phyloP scores from a whole-genome alignment of 2,888 invertebrate species.

The Diaperis boleti region DNA sequence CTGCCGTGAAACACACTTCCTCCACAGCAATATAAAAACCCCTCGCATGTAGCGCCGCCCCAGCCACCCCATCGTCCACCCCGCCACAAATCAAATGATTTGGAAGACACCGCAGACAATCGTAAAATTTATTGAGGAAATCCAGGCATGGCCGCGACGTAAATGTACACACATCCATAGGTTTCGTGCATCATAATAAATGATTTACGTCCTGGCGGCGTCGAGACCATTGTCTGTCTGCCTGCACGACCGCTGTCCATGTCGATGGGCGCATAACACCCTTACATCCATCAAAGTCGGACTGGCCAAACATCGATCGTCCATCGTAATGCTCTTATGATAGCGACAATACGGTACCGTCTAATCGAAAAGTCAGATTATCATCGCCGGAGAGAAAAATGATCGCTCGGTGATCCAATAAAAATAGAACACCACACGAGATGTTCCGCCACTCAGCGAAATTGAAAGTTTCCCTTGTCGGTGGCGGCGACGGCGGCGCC shows the following conservation, averaged over 20 bases:
- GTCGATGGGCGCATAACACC: constrained; percentile 46
- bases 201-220: constrained; percentile 39
- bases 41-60: neutral
- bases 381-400: constrained; percentile 38
- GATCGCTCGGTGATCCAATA: constrained; percentile 36
- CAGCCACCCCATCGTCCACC: neutral
- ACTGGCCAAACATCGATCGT: constrained; percentile 42
- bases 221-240: constrained; percentile 42
- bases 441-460: constrained; percentile 35
- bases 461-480: constrained; percentile 42
- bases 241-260: constrained; percentile 43
- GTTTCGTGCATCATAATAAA: constrained; percentile 37
- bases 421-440: constrained; percentile 36
- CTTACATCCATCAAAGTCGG: constrained; percentile 44
- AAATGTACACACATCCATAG: constrained; percentile 18
- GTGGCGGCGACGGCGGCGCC: no score
- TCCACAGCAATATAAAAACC: neutral
- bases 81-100: constrained; percentile 27
- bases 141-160: constrained; percentile 31
- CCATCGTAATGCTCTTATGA: constrained; percentile 37
- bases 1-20: neutral
- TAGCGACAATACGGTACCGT: constrained; percentile 38
- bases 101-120: constrained; percentile 28
- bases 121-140: constrained; percentile 43
- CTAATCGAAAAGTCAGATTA: constrained; percentile 44